These are phyloP conservation scores for Ochropacha duplaris DNA, from an alignment of 2,888 invertebrate genomes.

Conservation along the genomic window DNA sequence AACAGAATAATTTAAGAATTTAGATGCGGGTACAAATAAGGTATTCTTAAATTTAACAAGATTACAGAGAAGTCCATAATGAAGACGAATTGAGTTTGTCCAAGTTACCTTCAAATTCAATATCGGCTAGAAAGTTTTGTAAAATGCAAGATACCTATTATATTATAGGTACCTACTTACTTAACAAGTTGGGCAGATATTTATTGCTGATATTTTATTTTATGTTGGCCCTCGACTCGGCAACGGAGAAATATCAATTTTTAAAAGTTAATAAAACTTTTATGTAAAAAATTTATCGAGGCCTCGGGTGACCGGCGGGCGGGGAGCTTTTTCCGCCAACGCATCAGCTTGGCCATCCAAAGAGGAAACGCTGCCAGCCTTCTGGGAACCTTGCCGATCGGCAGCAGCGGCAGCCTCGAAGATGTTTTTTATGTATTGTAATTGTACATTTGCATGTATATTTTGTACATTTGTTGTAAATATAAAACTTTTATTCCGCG, in stretches of 20 bases:
- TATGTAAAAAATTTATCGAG: neutral
- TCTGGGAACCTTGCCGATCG: no score
- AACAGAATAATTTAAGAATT: neutral
- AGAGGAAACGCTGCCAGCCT: no score
- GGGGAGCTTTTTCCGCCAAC: no score
- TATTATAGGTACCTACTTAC: no score
- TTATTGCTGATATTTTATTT: neutral
- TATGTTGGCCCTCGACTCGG: neutral
- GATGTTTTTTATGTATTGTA: no score
- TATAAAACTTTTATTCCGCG: neutral
- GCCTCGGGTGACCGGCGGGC: no score
- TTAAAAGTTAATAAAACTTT: neutral
- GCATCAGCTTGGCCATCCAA: no score
- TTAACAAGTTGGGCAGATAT: neutral
- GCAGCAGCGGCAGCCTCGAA: no score
- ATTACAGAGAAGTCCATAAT: slow-evolving; percentile 8
- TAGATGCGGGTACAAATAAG: slow-evolving; percentile 3
- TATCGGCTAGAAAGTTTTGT: slow-evolving; percentile 15
- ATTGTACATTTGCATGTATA: no score
- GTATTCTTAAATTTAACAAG: slow-evolving; percentile 5
- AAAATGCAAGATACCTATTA: slow-evolving; percentile 12
- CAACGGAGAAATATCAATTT: neutral
- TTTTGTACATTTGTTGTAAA: no score
- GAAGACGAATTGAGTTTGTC: slow-evolving; percentile 19
- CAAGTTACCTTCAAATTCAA: slow-evolving; percentile 16